A percentile compares a stretch with the other conserved stretches of the same genome.
Conservation (phyloP, 2,888 invertebrate species). For the Onchidella celtica region DNA sequence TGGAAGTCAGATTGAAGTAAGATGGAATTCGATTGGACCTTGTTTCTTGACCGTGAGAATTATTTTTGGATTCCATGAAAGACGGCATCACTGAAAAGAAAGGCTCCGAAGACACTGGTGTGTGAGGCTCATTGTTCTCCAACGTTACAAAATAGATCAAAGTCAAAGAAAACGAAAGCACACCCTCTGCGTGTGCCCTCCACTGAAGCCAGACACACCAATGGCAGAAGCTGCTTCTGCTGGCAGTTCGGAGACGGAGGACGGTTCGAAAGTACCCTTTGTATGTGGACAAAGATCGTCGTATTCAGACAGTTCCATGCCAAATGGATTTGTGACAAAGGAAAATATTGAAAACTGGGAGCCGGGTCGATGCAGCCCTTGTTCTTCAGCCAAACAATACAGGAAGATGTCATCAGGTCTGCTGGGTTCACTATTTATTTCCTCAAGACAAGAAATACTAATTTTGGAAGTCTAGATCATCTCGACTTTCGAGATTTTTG, state of each 20-base stretch:
- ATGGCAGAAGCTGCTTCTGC: slow-evolving; percentile 42
- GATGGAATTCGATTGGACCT: neutral
- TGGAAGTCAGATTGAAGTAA: neutral
- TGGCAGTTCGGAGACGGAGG: neutral
- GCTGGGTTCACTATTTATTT: no score
- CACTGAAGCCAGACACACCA: slow-evolving; percentile 34
- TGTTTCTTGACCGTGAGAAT: slow-evolving; percentile 8
- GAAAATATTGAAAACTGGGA: slow-evolving; percentile 17
- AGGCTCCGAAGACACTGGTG: neutral
- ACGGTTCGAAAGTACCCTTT: slow-evolving; percentile 4
- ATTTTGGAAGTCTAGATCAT: no score
- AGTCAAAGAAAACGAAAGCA: slow-evolving; percentile 68
- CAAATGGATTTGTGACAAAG: slow-evolving; percentile 1
- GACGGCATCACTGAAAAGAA: neutral
- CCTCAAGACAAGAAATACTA: no score
- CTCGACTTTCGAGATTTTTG: no score
- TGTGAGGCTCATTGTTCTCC: neutral
- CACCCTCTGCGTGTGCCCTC: slow-evolving; percentile 67
- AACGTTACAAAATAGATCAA: slow-evolving; percentile 67
- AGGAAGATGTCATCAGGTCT: neutral
- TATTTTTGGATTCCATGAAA: neutral
- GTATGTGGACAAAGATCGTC: neutral
- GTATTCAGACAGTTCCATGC: neutral
- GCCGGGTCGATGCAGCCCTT: slow-evolving; percentile 16
- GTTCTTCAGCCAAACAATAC: slow-evolving; percentile 33